Evolutionary conservation across 2,797 vertebrate species (phyloP).

Genomic region (Mormyrus hasselquistii): DNA sequence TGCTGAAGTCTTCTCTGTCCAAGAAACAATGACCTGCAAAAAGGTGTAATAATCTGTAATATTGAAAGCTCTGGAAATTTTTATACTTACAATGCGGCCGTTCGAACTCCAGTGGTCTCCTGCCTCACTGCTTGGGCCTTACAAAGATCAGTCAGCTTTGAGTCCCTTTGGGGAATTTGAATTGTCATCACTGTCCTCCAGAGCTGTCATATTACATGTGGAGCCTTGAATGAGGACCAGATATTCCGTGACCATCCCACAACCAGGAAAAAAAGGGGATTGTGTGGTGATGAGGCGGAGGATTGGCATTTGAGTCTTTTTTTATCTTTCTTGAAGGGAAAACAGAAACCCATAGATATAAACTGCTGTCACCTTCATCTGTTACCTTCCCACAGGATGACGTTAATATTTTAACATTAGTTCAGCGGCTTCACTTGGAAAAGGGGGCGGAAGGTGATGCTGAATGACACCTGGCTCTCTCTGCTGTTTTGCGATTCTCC

Average conservation of each 20-base stretch:
- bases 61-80: not conserved
- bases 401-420: not conserved
- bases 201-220: not conserved
- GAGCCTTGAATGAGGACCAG: not conserved
- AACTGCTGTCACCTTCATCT: not conserved
- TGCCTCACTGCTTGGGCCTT: not conserved
- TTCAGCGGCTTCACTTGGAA: not conserved
- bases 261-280: not conserved
- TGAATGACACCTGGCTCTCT: not conserved
- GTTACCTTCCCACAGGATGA: not conserved
- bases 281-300: not conserved
- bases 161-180: not conserved
- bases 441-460: not conserved
- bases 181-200: not conserved
- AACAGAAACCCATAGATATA: conserved; percentile 3
- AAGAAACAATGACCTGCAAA: not conserved
- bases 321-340: not conserved
- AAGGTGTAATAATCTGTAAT: not conserved
- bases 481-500: conserved; percentile 60
- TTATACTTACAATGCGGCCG: not conserved
- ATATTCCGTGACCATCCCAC: not conserved
- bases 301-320: not conserved
- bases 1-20: not conserved
- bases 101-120: not conserved
- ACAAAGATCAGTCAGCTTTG: not conserved